Conservation (phyloP, 1,140 invertebrate genomes). For the Meteorus sp. region DNA sequence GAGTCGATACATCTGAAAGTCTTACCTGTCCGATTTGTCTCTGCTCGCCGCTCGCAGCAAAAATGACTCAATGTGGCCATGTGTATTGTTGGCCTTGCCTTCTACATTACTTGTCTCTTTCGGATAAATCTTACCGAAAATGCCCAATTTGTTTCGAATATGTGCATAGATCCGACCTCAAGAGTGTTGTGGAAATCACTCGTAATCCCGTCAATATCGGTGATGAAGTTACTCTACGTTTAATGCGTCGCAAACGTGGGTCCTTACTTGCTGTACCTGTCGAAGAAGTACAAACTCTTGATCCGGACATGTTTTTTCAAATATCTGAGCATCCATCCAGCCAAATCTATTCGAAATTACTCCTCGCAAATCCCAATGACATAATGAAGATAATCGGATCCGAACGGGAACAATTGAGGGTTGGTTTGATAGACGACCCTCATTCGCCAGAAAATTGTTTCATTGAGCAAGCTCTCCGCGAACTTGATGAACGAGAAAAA, state of each 20-base stretch:
- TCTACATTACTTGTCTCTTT: slow-evolving; percentile 86
- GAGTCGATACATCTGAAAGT: slow-evolving; percentile 66
- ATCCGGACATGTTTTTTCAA: slow-evolving; percentile 50
- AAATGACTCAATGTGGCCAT: slow-evolving; percentile 94
- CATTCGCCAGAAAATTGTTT: slow-evolving; percentile 82
- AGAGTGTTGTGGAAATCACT: slow-evolving; percentile 68
- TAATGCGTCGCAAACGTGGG: slow-evolving; percentile 85
- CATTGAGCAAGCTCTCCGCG: slow-evolving; percentile 76
- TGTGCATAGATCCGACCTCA: slow-evolving; percentile 77
- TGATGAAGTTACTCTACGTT: slow-evolving; percentile 75
- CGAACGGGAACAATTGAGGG: slow-evolving; percentile 71
- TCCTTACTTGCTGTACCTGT: slow-evolving; percentile 75
- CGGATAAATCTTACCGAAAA: slow-evolving; percentile 74
- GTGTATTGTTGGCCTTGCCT: slow-evolving; percentile 96
- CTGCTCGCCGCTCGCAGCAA: slow-evolving; percentile 77
- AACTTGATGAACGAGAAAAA: slow-evolving; percentile 60
- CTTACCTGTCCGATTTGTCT: slow-evolving; percentile 91
- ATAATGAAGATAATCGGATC: slow-evolving; percentile 70
- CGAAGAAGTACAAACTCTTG: slow-evolving; percentile 38
- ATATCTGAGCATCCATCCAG: slow-evolving; percentile 56
- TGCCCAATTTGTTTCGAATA: slow-evolving; percentile 89
- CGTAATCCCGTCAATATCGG: slow-evolving; percentile 67
- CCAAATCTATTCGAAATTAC: slow-evolving; percentile 73
- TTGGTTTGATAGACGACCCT: slow-evolving; percentile 68
- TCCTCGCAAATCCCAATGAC: slow-evolving; percentile 69